A percentile compares a stretch with the other conserved stretches of the same genome.
Conservation (phyloP, 2,888 invertebrate species). For the Candidula unifasciata region DNA sequence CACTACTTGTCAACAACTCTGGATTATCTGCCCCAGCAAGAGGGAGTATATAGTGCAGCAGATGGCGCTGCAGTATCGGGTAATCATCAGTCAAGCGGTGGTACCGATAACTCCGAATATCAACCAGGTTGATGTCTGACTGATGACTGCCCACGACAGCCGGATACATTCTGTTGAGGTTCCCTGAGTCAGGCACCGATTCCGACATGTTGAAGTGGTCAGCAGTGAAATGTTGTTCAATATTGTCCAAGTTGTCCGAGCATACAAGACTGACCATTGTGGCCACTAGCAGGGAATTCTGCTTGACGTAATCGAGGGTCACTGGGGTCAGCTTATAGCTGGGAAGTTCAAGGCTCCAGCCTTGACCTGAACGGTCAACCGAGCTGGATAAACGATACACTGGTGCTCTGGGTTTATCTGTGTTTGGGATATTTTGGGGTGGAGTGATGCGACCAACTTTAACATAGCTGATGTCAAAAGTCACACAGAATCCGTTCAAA, state of each 20-base stretch:
- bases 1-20: conserved; percentile 66
- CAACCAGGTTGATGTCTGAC: conserved; percentile 72
- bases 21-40: conserved; percentile 70
- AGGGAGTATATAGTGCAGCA: conserved; percentile 70
- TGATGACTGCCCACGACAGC: conserved; percentile 44
- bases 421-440: not conserved
- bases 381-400: conserved; percentile 26
- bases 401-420: not conserved
- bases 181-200: conserved; percentile 13
- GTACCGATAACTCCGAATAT: conserved; percentile 73
- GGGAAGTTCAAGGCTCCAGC: conserved; percentile 40
- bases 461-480: conserved; percentile 44
- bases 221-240: conserved; percentile 65
- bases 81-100: conserved; percentile 70
- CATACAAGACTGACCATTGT: conserved; percentile 73
- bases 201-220: conserved; percentile 60
- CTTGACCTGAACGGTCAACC: conserved; percentile 22
- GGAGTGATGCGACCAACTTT: not conserved
- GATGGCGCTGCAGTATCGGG: conserved; percentile 69
- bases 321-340: conserved; percentile 65
- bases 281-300: conserved; percentile 71
- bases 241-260: conserved; percentile 71
- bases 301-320: conserved; percentile 73
- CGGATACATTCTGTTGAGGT: conserved; percentile 10
- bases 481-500: conserved; percentile 58